Percentiles rank a stretch among this genome's conserved stretches.
These are phyloP conservation scores for Neodiprion virginianus DNA, from an alignment of 1,140 invertebrate species.

Conservation along the genomic window DNA sequence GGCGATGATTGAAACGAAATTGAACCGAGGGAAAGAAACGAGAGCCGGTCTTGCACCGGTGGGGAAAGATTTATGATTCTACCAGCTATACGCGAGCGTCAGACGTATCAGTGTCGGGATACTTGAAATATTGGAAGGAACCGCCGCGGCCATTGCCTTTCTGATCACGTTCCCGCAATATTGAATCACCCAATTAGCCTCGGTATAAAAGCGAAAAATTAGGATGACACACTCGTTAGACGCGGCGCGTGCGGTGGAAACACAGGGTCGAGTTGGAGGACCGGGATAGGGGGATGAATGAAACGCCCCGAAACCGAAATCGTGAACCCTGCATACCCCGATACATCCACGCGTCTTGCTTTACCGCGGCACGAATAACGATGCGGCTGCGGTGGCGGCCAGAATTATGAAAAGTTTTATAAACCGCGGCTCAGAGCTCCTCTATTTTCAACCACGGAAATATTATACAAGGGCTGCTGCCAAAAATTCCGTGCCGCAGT, in stretches of 20 bases:
- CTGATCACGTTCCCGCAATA: constrained; percentile 53
- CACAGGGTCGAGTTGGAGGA: background rate
- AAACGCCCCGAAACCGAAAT: constrained; percentile 23
- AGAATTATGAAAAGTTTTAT: constrained; percentile 36
- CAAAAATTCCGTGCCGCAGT: constrained; percentile 20
- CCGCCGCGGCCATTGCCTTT: constrained; percentile 39
- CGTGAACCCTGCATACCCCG: constrained; percentile 30
- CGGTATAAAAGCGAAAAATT: constrained; percentile 36
- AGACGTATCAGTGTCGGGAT: background rate
- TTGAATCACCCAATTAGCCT: constrained; percentile 50
- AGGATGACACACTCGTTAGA: constrained; percentile 34
- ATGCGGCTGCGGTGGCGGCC: constrained; percentile 12
- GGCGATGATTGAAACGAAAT: background rate
- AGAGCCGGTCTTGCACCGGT: no score
- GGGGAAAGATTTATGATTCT: no score
- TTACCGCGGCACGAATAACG: background rate
- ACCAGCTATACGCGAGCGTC: background rate
- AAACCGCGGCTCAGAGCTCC: constrained; percentile 23
- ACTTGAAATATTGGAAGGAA: constrained; percentile 38
- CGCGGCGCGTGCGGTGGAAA: constrained; percentile 14
- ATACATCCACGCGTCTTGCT: constrained; percentile 17
- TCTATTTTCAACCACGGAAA: constrained; percentile 21
- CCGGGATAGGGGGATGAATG: no score
- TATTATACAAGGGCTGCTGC: constrained; percentile 33
- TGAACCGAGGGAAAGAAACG: background rate